phyloP scores from a whole-genome alignment of 1,140 invertebrate genomes.

The Dendroctonus valens region DNA sequence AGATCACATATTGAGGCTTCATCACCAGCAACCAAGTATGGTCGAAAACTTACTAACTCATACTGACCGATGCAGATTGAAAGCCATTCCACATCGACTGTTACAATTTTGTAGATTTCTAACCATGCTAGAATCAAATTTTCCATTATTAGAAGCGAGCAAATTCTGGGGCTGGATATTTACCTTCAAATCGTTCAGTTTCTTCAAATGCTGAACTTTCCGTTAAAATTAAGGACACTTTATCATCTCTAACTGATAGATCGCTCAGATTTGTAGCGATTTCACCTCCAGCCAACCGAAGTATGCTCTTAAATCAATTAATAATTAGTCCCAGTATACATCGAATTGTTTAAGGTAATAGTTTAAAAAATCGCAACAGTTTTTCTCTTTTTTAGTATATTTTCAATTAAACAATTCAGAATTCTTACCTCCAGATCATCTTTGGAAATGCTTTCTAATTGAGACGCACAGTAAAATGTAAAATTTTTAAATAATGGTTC shows the following conservation, averaged over 20 bases:
- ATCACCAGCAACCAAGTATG: constrained; percentile 40
- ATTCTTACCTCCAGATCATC: constrained; percentile 43
- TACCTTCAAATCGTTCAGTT: constrained; percentile 44
- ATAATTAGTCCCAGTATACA: constrained; percentile 1
- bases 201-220: constrained; percentile 42
- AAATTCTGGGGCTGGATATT: constrained; percentile 14
- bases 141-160: neutral
- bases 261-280: constrained; percentile 32
- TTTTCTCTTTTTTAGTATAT: too few relatives aligned
- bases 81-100: constrained; percentile 48
- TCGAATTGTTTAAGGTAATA: too few relatives aligned
- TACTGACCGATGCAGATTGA: constrained; percentile 45
- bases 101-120: constrained; percentile 40
- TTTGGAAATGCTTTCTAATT: constrained; percentile 37
- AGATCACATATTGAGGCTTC: constrained; percentile 41
- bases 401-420: neutral
- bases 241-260: constrained; percentile 35
- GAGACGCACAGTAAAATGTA: constrained; percentile 40
- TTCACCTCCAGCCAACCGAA: constrained; percentile 39
- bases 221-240: constrained; percentile 42
- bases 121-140: constrained; percentile 42
- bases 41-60: constrained; percentile 40
- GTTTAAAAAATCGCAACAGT: too few relatives aligned
- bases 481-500: constrained; percentile 44
- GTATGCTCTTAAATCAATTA: constrained; percentile 39